Conservation (phyloP, 1,140 invertebrate species). For the Sminthurinus signatus region DNA sequence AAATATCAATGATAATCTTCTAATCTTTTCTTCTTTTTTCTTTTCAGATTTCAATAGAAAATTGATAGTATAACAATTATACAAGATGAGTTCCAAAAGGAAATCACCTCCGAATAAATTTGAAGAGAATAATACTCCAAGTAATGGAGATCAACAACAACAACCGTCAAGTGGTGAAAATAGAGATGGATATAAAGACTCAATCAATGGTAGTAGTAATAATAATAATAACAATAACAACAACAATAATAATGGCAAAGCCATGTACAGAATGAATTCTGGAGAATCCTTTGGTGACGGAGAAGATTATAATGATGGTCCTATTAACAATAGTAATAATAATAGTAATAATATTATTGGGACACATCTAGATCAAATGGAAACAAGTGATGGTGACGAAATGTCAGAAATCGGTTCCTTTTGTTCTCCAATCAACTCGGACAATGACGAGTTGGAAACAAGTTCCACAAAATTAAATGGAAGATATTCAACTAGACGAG, state of each 20-base stretch:
- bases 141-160: background rate
- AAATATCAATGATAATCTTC: too few relatives aligned
- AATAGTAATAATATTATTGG: too few relatives aligned
- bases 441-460: slow-evolving; percentile 22
- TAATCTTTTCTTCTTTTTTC: too few relatives aligned
- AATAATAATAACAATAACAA: background rate
- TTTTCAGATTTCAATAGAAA: too few relatives aligned
- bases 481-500: background rate
- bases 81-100: slow-evolving; percentile 41
- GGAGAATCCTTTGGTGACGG: background rate
- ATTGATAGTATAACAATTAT: too few relatives aligned
- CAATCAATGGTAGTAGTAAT: background rate
- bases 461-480: slow-evolving; percentile 5
- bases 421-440: slow-evolving; percentile 25
- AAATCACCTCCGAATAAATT: slow-evolving; percentile 42
- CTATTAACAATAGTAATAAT: background rate
- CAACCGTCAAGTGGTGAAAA: too few relatives aligned
- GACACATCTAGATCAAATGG: slow-evolving; percentile 24
- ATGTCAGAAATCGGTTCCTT: slow-evolving; percentile 34
- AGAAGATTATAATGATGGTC: background rate
- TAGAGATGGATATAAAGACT: too few relatives aligned
- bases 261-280: background rate
- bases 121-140: slow-evolving; percentile 26
- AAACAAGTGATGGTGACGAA: slow-evolving; percentile 33
- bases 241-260: background rate